Percentiles rank a stretch among this genome's conserved stretches.
Conservation (phyloP, 2,113 vertebrate species). For the Nansenia antarctica region DNA sequence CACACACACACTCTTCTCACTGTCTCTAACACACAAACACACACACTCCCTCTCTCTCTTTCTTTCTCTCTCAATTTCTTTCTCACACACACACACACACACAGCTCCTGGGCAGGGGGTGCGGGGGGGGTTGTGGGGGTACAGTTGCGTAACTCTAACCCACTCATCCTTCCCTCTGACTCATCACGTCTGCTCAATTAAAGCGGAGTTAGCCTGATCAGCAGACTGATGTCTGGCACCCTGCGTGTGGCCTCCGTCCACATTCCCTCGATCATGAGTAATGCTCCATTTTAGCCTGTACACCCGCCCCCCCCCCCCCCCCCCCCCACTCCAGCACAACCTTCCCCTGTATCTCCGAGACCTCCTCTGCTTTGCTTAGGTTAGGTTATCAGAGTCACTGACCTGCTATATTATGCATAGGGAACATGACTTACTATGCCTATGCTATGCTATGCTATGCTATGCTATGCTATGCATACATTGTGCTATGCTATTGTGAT, state of each 20-base stretch:
- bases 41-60: neutral
- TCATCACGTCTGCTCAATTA: slow-evolving; percentile 16
- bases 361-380: no score
- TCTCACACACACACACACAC: neutral
- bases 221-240: neutral
- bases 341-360: neutral
- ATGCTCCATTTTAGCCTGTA: neutral
- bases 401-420: no score
- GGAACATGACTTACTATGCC: no score
- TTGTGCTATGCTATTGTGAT: no score
- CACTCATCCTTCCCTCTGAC: slow-evolving; percentile 2
- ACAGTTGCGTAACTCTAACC: neutral
- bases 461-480: no score
- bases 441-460: no score
- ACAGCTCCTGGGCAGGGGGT: no score
- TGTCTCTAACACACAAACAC: neutral
- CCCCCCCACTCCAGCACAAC: neutral
- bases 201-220: slow-evolving; percentile 1
- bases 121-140: no score
- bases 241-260: neutral
- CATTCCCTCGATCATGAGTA: neutral
- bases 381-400: no score
- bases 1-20: no score
- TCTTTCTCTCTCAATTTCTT: neutral
- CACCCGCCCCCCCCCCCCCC: neutral